These are phyloP conservation scores for Bubo scandiacus DNA, from an alignment of 2,113 vertebrate species.

Conservation along the genomic window DNA sequence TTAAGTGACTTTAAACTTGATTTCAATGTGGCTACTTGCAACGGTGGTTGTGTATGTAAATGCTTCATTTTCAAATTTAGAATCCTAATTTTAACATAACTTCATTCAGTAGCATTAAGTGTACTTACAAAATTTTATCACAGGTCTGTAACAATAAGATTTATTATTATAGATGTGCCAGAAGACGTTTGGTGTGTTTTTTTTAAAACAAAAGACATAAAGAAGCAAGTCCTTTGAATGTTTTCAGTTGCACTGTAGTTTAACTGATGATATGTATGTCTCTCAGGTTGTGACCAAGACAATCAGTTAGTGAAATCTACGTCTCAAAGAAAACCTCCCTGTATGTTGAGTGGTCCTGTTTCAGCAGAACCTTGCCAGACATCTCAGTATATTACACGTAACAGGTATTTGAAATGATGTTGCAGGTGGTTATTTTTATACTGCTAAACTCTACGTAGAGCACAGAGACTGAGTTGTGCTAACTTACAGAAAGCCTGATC, in stretches of 20 bases:
- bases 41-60: not conserved
- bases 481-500: not conserved
- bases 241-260: not conserved
- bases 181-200: not conserved
- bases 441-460: not conserved
- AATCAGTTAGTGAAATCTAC: not conserved
- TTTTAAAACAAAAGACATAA: not conserved
- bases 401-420: conserved; percentile 75
- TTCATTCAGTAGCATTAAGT: not conserved
- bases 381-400: conserved; percentile 67
- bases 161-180: not conserved
- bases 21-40: not conserved
- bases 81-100: not conserved
- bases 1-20: not conserved
- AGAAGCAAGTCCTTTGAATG: not conserved
- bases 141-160: not conserved
- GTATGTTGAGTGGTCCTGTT: conserved; percentile 45
- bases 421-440: not conserved
- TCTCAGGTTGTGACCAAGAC: conserved; percentile 73
- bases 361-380: conserved; percentile 79
- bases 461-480: not conserved
- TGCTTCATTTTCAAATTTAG: not conserved
- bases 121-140: not conserved
- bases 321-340: conserved; percentile 48
- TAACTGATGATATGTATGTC: not conserved